phyloP scores from a whole-genome alignment of 1,140 invertebrate genomes.

The Matsumurasca onukii region DNA sequence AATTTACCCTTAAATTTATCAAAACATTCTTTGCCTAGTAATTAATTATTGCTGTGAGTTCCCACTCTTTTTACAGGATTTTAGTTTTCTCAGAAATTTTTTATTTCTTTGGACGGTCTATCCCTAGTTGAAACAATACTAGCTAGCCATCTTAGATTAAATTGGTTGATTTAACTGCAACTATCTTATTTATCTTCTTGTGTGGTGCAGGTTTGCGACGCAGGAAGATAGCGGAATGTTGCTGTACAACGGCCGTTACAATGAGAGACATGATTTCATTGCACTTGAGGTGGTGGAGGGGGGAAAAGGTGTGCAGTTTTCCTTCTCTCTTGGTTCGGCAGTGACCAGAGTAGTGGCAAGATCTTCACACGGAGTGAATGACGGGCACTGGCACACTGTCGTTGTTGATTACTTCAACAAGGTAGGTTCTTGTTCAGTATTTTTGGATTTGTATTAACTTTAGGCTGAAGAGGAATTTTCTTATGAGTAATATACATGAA shows the following conservation, averaged over 20 bases:
- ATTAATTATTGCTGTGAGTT: no score
- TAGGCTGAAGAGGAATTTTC: neutral
- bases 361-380: slow-evolving; percentile 73
- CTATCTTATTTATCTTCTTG: slow-evolving; percentile 24
- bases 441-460: neutral
- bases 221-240: slow-evolving; percentile 79
- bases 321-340: slow-evolving; percentile 83
- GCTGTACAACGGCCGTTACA: slow-evolving; percentile 94
- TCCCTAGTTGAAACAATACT: no score
- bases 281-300: slow-evolving; percentile 78
- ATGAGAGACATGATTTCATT: slow-evolving; percentile 93
- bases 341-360: slow-evolving; percentile 67
- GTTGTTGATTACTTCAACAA: slow-evolving; percentile 85
- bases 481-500: no score
- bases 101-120: no score
- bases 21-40: no score
- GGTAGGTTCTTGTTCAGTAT: slow-evolving; percentile 50
- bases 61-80: no score
- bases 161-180: no score
- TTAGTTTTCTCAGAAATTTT: no score
- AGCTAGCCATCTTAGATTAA: no score
- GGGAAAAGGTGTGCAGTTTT: slow-evolving; percentile 77
- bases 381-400: slow-evolving; percentile 94
- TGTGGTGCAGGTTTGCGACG: slow-evolving; percentile 75
- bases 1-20: neutral